Percentiles rank a stretch among this genome's conserved stretches.
phyloP scores from a whole-genome alignment of 2,888 invertebrate species.

The Vanessa cardui region DNA sequence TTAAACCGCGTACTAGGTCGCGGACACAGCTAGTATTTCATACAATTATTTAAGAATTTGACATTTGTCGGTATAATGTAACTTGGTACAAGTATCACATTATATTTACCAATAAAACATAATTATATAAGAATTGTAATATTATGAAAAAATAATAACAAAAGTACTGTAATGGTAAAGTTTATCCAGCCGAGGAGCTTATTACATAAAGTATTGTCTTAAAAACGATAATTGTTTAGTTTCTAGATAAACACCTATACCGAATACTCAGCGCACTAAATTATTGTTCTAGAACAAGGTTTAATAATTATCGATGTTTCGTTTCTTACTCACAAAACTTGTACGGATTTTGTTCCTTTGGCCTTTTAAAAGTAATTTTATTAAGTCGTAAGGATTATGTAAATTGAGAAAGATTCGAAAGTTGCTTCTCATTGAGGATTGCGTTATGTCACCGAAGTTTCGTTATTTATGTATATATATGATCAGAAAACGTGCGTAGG shows the following conservation, averaged over 20 bases:
- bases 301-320: background rate
- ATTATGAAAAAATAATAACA: background rate
- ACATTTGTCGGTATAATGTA: too few relatives aligned
- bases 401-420: background rate
- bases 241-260: background rate
- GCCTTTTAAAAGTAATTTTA: background rate
- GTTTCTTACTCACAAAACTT: too few relatives aligned
- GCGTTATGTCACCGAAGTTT: too few relatives aligned
- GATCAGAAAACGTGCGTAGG: too few relatives aligned
- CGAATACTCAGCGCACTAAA: background rate
- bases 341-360: background rate
- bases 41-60: too few relatives aligned
- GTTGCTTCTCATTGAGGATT: too few relatives aligned
- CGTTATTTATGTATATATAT: too few relatives aligned
- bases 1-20: too few relatives aligned
- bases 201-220: background rate
- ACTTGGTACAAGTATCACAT: too few relatives aligned
- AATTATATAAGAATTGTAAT: background rate
- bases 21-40: too few relatives aligned
- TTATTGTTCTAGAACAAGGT: constrained; percentile 6
- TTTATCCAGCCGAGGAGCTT: background rate
- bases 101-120: too few relatives aligned
- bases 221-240: background rate
- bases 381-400: background rate
- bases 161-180: background rate